These are phyloP conservation scores for Tiliacea aurago DNA, from an alignment of 2,888 invertebrate species.

Conservation along the genomic window DNA sequence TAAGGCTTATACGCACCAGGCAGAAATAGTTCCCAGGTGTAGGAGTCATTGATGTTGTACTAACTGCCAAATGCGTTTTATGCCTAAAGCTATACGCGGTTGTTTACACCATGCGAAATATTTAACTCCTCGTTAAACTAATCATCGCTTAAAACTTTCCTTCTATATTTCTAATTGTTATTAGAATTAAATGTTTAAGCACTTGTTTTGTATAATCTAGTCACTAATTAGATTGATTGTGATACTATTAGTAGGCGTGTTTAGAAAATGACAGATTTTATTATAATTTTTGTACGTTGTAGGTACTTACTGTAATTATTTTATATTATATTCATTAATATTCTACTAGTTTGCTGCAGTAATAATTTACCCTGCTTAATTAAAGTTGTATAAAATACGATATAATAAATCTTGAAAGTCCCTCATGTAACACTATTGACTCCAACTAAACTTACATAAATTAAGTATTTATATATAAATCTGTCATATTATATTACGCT, in stretches of 20 bases:
- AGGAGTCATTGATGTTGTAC: not conserved
- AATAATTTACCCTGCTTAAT: not conserved
- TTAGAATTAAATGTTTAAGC: conserved; percentile 46
- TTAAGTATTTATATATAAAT: conserved; percentile 32
- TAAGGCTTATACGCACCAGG: not conserved
- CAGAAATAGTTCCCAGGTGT: not conserved
- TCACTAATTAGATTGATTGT: conserved; percentile 64
- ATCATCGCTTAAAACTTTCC: conserved; percentile 30
- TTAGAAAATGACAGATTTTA: conserved; percentile 43
- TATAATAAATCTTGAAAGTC: not conserved
- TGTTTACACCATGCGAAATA: conserved; percentile 20
- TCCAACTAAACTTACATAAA: conserved; percentile 30
- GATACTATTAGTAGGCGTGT: conserved; percentile 62
- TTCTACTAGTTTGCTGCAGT: not conserved
- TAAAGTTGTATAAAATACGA: too few relatives aligned
- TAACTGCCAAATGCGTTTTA: not conserved
- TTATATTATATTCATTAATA: not conserved
- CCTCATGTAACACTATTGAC: not conserved
- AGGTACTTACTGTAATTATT: not conserved
- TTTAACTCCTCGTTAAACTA: conserved; percentile 30
- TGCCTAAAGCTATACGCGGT: not conserved
- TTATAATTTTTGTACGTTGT: conserved; percentile 6
- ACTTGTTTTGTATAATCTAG: conserved; percentile 52
- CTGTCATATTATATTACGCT: conserved; percentile 35
- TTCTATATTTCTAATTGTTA: conserved; percentile 39